phyloP scores from a whole-genome alignment of 2,113 vertebrate species.

The Neofelis nebulosa region DNA sequence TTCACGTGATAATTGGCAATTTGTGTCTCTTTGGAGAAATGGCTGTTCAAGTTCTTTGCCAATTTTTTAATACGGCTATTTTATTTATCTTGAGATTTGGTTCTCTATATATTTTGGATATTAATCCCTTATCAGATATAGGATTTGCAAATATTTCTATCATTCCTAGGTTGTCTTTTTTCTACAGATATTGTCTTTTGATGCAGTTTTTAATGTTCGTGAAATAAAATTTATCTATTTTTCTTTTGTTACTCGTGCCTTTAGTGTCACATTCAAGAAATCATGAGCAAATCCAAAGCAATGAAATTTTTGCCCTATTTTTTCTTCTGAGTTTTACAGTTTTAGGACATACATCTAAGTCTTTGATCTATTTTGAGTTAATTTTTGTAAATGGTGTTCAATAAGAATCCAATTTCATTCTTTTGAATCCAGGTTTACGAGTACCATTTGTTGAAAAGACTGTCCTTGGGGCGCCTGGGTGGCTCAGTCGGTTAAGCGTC shows the following conservation, averaged over 20 bases:
- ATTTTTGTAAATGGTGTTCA: neutral
- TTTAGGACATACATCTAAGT: neutral
- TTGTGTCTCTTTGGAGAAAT: neutral
- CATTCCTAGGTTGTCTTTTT: neutral
- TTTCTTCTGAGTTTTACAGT: neutral
- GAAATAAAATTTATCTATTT: neutral
- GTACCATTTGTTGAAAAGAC: neutral
- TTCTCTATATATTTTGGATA: neutral
- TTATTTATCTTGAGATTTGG: neutral
- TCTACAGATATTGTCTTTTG: neutral
- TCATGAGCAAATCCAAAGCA: neutral
- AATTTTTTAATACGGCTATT: neutral
- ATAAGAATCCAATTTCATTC: neutral
- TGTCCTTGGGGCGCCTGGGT: no score
- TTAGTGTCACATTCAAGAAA: neutral
- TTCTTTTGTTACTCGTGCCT: neutral
- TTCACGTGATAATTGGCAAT: neutral
- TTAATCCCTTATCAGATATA: neutral
- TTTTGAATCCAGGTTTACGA: neutral
- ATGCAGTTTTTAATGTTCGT: neutral
- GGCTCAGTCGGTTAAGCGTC: no score
- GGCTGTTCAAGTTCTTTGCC: neutral
- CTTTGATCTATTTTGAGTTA: neutral
- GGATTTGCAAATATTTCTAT: neutral
- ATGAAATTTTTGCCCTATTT: neutral